phyloP scores from a whole-genome alignment of 1,140 invertebrate species.

The Drosophila lowei region DNA sequence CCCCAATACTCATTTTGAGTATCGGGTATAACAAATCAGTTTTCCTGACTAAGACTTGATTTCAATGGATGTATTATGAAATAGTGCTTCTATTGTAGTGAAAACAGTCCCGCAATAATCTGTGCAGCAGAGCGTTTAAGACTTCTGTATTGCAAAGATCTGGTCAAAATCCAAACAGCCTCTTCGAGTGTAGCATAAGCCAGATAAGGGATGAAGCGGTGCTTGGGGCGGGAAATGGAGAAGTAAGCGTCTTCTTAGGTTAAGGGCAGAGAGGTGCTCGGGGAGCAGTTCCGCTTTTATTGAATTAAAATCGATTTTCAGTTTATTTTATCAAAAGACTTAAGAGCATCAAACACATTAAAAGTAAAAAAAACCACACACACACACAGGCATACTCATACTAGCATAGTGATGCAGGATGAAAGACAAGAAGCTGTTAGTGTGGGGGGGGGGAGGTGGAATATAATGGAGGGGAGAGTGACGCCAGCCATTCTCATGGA shows the following conservation, averaged over 20 bases:
- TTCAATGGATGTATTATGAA: too few relatives aligned
- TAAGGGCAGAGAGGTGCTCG: neutral
- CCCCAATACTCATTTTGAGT: too few relatives aligned
- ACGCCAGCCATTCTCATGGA: too few relatives aligned
- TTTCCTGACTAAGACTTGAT: too few relatives aligned
- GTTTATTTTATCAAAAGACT: constrained; percentile 65
- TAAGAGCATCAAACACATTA: constrained; percentile 63
- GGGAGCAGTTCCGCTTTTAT: constrained; percentile 57
- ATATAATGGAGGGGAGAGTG: too few relatives aligned
- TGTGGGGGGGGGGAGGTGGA: neutral
- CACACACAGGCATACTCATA: constrained; percentile 2
- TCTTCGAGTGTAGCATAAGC: too few relatives aligned
- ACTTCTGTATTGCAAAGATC: too few relatives aligned
- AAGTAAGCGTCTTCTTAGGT: neutral
- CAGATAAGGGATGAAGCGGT: neutral
- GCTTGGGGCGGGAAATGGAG: neutral
- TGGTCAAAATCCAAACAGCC: too few relatives aligned
- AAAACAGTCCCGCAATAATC: too few relatives aligned
- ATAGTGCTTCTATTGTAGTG: too few relatives aligned
- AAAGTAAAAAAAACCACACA: constrained; percentile 51
- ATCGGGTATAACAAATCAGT: too few relatives aligned
- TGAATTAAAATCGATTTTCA: constrained; percentile 64
- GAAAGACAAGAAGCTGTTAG: constrained; percentile 14
- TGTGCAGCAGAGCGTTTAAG: too few relatives aligned
- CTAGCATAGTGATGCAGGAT: neutral